Percentiles rank a stretch among this genome's conserved stretches.
Evolutionary conservation across 1,140 invertebrate genomes (phyloP).

Genomic region (Diabrotica undecimpunctata): DNA sequence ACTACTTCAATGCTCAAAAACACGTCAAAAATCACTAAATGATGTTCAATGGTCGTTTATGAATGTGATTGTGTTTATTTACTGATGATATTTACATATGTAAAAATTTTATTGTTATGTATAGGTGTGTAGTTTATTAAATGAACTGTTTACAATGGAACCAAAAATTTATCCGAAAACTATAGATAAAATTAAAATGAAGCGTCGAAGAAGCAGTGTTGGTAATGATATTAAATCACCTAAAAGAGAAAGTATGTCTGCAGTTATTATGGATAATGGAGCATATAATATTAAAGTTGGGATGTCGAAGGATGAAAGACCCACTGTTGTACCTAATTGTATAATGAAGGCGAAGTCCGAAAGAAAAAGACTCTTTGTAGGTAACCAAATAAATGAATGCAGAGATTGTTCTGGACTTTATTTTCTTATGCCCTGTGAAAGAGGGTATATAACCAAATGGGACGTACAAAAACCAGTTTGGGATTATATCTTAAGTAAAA

Average conservation of each 20-base stretch:
- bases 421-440: conserved; percentile 92
- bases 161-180: conserved; percentile 8
- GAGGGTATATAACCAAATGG: conserved; percentile 93
- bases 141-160: neutral
- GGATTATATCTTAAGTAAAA: conserved; percentile 93
- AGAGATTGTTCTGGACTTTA: conserved; percentile 91
- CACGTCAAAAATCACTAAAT: no score
- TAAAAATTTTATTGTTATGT: no score
- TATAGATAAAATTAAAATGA: conserved; percentile 6
- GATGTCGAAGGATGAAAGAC: conserved; percentile 61
- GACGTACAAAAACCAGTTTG: conserved; percentile 94
- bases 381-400: conserved; percentile 92
- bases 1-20: no score
- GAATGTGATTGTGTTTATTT: no score
- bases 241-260: conserved; percentile 18
- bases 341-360: conserved; percentile 98
- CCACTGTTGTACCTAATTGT: conserved; percentile 86
- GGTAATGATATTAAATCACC: conserved; percentile 10
- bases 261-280: conserved; percentile 81
- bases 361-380: conserved; percentile 79
- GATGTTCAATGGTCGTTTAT: no score
- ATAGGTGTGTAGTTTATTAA: no score
- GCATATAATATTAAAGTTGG: conserved; percentile 82
- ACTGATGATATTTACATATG: no score
- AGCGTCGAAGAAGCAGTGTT: conserved; percentile 23